phyloP scores from a whole-genome alignment of 2,113 vertebrate species.

The Gracilinanus agilis region DNA sequence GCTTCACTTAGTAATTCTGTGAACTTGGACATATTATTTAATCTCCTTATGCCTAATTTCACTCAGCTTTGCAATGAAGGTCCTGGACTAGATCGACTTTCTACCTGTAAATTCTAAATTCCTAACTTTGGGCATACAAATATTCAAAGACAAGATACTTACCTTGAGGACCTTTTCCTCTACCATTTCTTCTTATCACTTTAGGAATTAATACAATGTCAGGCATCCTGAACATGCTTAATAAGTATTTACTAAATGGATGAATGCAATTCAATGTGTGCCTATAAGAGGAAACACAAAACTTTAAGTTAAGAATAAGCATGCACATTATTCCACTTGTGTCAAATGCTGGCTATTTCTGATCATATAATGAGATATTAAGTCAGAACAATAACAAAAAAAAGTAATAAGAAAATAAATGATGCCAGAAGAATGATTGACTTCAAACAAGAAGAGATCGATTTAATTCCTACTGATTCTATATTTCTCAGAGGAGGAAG shows the following conservation, averaged over 20 bases:
- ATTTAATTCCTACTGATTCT: conserved; percentile 22
- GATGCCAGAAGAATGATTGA: conserved; percentile 49
- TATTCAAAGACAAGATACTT: not conserved
- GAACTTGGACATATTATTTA: not conserved
- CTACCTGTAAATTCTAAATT: not conserved
- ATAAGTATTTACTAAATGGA: conserved; percentile 51
- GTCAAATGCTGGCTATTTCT: conserved; percentile 54
- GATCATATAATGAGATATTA: conserved; percentile 53
- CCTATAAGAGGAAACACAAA: conserved; percentile 7
- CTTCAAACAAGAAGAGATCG: conserved; percentile 44
- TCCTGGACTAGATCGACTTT: not conserved
- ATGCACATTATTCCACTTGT: conserved; percentile 59
- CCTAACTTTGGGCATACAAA: not conserved
- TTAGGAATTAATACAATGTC: conserved; percentile 13
- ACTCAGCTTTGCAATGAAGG: not conserved
- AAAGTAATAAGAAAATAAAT: conserved; percentile 54
- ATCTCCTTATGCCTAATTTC: not conserved
- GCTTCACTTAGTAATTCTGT: not conserved
- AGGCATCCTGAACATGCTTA: not conserved
- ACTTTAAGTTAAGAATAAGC: conserved; percentile 56
- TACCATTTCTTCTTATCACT: conserved; percentile 7
- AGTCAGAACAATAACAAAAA: conserved; percentile 24
- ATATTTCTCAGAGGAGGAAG: conserved; percentile 18
- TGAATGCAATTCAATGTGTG: conserved; percentile 61
- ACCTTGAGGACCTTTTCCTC: not conserved